These are phyloP conservation scores for Thera obeliscata DNA, from an alignment of 2,888 invertebrate species.

Conservation along the genomic window DNA sequence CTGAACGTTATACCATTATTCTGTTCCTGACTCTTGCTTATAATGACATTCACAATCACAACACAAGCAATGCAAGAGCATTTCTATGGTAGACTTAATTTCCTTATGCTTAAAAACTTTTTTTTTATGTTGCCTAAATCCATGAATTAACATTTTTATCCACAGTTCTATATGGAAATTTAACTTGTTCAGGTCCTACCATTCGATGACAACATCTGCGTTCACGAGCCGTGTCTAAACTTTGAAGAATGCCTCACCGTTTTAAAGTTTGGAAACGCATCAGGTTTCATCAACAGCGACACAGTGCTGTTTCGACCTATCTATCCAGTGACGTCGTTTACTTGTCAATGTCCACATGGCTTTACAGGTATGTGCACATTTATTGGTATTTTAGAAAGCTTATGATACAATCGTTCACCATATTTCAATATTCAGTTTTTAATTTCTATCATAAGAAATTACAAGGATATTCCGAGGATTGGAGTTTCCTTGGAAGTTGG, in stretches of 20 bases:
- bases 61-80: too few relatives aligned
- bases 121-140: not conserved
- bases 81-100: too few relatives aligned
- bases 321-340: conserved; percentile 96
- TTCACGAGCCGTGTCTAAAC: conserved; percentile 97
- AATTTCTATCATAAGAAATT: not conserved
- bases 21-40: not conserved
- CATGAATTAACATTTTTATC: not conserved
- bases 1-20: not conserved
- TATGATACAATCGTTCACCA: conserved; percentile 5
- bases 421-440: not conserved
- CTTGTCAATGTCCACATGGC: conserved; percentile 95
- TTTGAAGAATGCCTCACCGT: conserved; percentile 96
- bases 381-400: conserved; percentile 11
- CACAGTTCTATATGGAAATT: not conserved
- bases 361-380: conserved; percentile 88
- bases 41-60: too few relatives aligned
- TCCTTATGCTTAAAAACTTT: too few relatives aligned
- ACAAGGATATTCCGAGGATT: too few relatives aligned
- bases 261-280: conserved; percentile 96
- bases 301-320: conserved; percentile 97
- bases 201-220: conserved; percentile 98
- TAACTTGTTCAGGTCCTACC: conserved; percentile 88
- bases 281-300: conserved; percentile 94
- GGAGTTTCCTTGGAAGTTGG: too few relatives aligned